These are phyloP conservation scores for Acrobasis repandana DNA, from an alignment of 2,888 invertebrate genomes.

Conservation along the genomic window DNA sequence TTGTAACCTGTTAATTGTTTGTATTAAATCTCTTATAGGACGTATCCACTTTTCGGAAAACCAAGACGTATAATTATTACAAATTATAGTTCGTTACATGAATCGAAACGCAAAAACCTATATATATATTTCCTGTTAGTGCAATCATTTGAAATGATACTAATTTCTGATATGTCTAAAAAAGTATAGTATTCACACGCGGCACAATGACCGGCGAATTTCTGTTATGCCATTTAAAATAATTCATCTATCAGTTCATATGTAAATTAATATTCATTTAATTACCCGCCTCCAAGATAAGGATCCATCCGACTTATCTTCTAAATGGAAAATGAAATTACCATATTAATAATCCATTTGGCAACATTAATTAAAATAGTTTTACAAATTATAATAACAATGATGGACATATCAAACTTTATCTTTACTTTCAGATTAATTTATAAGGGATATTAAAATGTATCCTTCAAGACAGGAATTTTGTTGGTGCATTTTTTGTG, in stretches of 20 bases:
- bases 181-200: conserved; percentile 55
- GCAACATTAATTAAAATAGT: conserved; percentile 36
- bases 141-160: conserved; percentile 23
- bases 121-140: conserved; percentile 9
- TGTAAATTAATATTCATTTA: conserved; percentile 66
- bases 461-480: neutral
- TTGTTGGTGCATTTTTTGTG: neutral
- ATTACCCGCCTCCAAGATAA: conserved; percentile 56
- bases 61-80: conserved; percentile 20
- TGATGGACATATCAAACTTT: neutral
- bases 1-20: neutral
- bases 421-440: conserved; percentile 11
- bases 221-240: conserved; percentile 56
- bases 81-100: neutral
- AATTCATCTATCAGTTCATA: conserved; percentile 54
- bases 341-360: conserved; percentile 53
- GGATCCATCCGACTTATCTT: conserved; percentile 50
- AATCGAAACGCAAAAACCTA: conserved; percentile 15
- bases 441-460: neutral
- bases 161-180: conserved; percentile 25
- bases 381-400: conserved; percentile 18
- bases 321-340: conserved; percentile 51
- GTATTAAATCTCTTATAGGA: neutral
- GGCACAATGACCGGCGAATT: conserved; percentile 57
- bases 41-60: conserved; percentile 11